These are phyloP conservation scores for Habropoda laboriosa DNA, from an alignment of 1,140 invertebrate genomes.

Conservation along the genomic window DNA sequence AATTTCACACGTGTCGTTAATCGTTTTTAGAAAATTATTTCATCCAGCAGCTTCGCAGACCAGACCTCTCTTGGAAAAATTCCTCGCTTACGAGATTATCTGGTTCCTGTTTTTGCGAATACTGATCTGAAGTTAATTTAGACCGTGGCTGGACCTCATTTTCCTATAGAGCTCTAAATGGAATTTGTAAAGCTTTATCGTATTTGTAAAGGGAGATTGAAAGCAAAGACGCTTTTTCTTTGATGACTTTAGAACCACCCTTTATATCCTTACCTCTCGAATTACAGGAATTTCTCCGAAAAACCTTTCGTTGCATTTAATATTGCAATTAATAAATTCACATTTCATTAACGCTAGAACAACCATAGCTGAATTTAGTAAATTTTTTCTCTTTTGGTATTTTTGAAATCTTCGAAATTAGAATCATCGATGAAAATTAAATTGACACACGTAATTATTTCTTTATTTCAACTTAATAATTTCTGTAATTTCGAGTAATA, in stretches of 20 bases:
- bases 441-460: no score
- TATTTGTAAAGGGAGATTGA: not conserved
- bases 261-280: not conserved
- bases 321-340: no score
- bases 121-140: not conserved
- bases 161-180: not conserved
- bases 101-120: not conserved
- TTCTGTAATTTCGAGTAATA: no score
- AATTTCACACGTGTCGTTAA: not conserved
- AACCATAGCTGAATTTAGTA: no score
- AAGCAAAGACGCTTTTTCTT: not conserved
- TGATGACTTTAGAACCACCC: not conserved
- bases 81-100: not conserved
- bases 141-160: not conserved
- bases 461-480: no score
- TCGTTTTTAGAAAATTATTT: not conserved
- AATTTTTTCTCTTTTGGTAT: no score
- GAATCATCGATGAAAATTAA: no score
- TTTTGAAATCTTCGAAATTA: no score
- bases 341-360: no score
- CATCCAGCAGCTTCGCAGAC: not conserved
- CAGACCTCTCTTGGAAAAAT: no score
- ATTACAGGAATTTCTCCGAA: slow-evolving; percentile 27
- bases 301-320: no score
- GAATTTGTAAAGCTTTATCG: not conserved